Conservation (phyloP, 2,888 invertebrate species). For the Hirtodrosophila cameraria region DNA sequence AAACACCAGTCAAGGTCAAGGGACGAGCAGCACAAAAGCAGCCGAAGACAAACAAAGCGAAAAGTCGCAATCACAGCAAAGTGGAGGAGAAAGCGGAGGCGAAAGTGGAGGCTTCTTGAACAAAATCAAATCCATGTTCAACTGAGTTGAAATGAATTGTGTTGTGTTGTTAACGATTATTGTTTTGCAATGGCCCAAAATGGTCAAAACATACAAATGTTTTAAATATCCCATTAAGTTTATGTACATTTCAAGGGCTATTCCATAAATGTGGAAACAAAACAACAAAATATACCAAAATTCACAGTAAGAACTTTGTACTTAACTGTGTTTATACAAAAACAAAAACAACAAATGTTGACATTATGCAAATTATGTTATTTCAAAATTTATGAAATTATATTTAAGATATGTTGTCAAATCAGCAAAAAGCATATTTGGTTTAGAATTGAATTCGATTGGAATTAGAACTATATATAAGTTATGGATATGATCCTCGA, state of each 20-base stretch:
- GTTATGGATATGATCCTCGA: too few species aligned
- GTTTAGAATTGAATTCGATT: too few species aligned
- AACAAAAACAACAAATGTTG: neutral
- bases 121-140: constrained; percentile 72
- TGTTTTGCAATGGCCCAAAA: constrained; percentile 30
- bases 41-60: constrained; percentile 17
- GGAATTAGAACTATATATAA: too few species aligned
- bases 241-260: constrained; percentile 28
- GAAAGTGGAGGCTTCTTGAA: constrained; percentile 61
- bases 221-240: constrained; percentile 25
- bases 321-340: neutral
- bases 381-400: too few species aligned
- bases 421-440: too few species aligned
- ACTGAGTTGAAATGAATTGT: constrained; percentile 43
- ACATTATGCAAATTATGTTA: too few species aligned
- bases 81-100: constrained; percentile 30
- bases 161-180: constrained; percentile 44
- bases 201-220: constrained; percentile 13
- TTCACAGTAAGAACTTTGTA: constrained; percentile 18
- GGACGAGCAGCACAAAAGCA: constrained; percentile 3
- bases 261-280: constrained; percentile 28
- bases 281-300: constrained; percentile 34
- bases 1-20: constrained; percentile 9
- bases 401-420: too few species aligned
- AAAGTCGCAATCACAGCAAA: constrained; percentile 23